Evolutionary conservation across 1,140 invertebrate genomes (phyloP).

Genomic region (Epicauta chinensis): DNA sequence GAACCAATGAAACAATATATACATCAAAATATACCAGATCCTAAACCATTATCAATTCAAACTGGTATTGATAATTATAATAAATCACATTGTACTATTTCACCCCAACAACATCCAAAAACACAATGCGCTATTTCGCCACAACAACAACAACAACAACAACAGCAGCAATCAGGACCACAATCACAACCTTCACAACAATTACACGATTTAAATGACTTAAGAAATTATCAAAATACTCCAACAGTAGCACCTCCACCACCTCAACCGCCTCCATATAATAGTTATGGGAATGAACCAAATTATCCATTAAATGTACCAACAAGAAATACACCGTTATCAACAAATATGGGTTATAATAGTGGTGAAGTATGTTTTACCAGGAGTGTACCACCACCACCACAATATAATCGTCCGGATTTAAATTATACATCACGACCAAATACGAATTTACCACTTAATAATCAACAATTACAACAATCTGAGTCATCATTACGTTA

Average conservation of each 20-base stretch:
- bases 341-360: conserved; percentile 39
- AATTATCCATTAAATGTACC: conserved; percentile 24
- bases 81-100: background rate
- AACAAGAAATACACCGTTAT: conserved; percentile 20
- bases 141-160: conserved; percentile 9
- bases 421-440: conserved; percentile 23
- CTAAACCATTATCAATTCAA: conserved; percentile 16
- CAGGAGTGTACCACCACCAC: conserved; percentile 30
- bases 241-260: background rate
- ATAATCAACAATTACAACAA: conserved; percentile 18
- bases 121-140: background rate
- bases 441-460: conserved; percentile 19
- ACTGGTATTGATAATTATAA: conserved; percentile 6
- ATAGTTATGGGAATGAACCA: conserved; percentile 5
- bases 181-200: conserved; percentile 1
- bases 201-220: background rate
- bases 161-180: conserved; percentile 4
- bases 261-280: background rate
- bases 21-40: conserved; percentile 34
- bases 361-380: conserved; percentile 29
- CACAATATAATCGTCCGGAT: conserved; percentile 25
- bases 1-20: conserved; percentile 23
- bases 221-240: background rate
- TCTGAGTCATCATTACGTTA: conserved; percentile 14
- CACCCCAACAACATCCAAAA: conserved; percentile 3